Evolutionary conservation across 2,113 vertebrate genomes (phyloP).

Genomic region (Arizona elegans): DNA sequence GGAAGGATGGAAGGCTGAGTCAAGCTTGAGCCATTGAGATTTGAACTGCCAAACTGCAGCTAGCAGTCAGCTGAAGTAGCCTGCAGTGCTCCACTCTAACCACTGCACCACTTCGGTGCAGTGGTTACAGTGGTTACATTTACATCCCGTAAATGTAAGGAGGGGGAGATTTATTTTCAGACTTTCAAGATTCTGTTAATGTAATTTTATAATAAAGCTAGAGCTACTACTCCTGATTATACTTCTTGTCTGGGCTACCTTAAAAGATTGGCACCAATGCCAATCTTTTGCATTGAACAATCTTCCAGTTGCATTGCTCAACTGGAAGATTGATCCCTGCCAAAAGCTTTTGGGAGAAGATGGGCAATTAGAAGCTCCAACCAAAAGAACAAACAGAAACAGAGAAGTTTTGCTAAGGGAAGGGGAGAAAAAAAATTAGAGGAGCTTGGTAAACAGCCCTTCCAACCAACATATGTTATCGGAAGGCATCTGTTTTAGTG

Average conservation of each 20-base stretch:
- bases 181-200: neutral
- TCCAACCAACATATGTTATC: neutral
- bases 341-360: neutral
- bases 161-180: neutral
- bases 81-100: no score
- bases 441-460: neutral
- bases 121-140: no score
- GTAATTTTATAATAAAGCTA: neutral
- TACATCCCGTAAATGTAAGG: neutral
- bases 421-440: neutral
- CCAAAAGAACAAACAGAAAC: neutral
- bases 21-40: no score
- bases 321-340: neutral
- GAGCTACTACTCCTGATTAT: neutral
- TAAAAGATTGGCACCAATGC: neutral
- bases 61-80: no score
- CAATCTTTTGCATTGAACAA: no score
- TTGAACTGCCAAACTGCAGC: no score
- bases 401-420: neutral
- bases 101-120: no score
- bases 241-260: neutral
- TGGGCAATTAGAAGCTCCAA: neutral
- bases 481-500: neutral
- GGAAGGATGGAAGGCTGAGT: no score
- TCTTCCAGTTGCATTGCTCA: neutral